Evolutionary conservation across 1,140 invertebrate genomes (phyloP), one percentile per base, ranked within the genome.

Genomic region (Caenorhabditis brenneri): DNA sequence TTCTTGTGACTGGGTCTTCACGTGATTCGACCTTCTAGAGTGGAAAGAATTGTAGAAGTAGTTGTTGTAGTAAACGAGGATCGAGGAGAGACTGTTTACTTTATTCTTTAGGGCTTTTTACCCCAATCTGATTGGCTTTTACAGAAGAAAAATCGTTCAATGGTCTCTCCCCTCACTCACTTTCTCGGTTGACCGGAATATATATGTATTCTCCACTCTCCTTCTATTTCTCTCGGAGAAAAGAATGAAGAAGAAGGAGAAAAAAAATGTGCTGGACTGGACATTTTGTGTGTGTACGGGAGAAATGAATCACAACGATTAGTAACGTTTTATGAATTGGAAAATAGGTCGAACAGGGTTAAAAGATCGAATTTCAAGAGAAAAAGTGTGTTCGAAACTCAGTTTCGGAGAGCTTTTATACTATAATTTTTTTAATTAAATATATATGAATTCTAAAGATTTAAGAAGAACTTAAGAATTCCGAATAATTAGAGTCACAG

Each of bases 1-100:
- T 74, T 74, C 65, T 74, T 74, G 36, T 74, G 65, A 74, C 65
- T 27, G 36, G 65, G 65, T 42, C 36, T 74, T 74, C 65, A 74
- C 65, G 65, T 74, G 65, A 74, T 74, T 74, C n/a, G 65, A 74
- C 65, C 65, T 74, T 74, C 65, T 74, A 74, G 65, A 74, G 58
- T n/a, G n/a, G n/a, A n/a, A n/a, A n/a, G n/a, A n/a, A n/a, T n/a
- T n/a, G n/a, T n/a, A n/a, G n/a, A n/a, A n/a, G n/a, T n/a, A n/a
- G n/a, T n/a, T n/a, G n/a, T n/a, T n/a, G n/a, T n/a, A n/a, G n/a
- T 16, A 27, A 55, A 27, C 15, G 31, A 36, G n/a, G n/a, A 24
- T 46, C 5, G 27, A 0, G 24, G 9, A 27, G 36, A 74, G 16
- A 74, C 36, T 42, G 36, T 74, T 33, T 74, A n/a, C n/a, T n/a